These are phyloP conservation scores for Zygaena filipendulae DNA, from an alignment of 2,888 invertebrate genomes.

Conservation along the genomic window DNA sequence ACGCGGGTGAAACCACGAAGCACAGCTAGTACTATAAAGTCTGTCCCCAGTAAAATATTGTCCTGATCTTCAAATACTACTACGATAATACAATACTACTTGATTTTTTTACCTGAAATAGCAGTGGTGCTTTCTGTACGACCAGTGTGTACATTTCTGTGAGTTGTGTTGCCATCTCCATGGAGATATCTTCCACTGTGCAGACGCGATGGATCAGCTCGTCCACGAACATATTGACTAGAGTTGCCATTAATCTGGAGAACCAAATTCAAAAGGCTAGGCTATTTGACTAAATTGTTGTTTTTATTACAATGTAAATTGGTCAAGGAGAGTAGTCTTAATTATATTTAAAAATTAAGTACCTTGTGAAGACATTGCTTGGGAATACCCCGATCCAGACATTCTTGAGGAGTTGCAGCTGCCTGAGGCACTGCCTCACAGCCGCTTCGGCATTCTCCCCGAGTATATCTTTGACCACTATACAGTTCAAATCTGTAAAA, in stretches of 20 bases:
- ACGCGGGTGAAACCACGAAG: no score
- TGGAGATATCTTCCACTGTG: slow-evolving; percentile 86
- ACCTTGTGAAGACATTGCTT: slow-evolving; percentile 76
- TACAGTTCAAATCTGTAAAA: slow-evolving; percentile 53
- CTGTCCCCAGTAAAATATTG: no score
- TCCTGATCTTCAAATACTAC: no score
- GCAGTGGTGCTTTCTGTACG: slow-evolving; percentile 74
- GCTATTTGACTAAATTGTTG: neutral
- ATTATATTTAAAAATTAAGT: slow-evolving; percentile 4
- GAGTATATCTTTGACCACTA: slow-evolving; percentile 64
- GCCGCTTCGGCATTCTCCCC: slow-evolving; percentile 74
- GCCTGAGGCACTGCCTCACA: slow-evolving; percentile 86
- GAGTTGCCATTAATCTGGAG: slow-evolving; percentile 68
- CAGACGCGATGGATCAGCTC: slow-evolving; percentile 75
- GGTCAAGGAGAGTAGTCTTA: no score
- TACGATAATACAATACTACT: no score
- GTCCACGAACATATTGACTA: slow-evolving; percentile 74
- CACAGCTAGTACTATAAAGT: no score
- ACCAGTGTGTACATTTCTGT: slow-evolving; percentile 80
- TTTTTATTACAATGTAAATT: no score
- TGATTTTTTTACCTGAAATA: slow-evolving; percentile 80
- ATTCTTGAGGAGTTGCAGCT: slow-evolving; percentile 83
- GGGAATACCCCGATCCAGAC: slow-evolving; percentile 92
- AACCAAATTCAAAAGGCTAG: slow-evolving; percentile 9
- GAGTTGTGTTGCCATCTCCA: slow-evolving; percentile 82